Conservation (phyloP, 2,113 vertebrate genomes). For the Nerophis ophidion region DNA sequence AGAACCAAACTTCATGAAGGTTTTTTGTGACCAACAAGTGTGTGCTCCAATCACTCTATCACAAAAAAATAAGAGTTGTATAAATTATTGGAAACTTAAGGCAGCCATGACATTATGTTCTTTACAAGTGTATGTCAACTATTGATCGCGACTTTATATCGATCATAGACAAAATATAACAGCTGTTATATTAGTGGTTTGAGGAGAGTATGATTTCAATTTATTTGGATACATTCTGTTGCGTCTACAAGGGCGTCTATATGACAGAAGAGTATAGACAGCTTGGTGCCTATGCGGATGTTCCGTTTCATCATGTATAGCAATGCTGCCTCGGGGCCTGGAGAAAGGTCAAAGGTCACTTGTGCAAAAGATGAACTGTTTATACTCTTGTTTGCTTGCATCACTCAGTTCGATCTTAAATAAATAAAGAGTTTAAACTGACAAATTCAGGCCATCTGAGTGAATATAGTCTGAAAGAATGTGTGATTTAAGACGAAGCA, state of each 20-base stretch:
- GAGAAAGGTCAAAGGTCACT: slow-evolving; percentile 16
- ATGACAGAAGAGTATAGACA: slow-evolving; percentile 38
- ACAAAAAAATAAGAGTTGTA: too few relatives aligned
- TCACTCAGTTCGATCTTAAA: neutral
- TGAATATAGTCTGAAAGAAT: slow-evolving; percentile 1
- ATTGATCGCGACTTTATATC: too few relatives aligned
- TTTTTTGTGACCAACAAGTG: too few relatives aligned
- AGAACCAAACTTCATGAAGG: too few relatives aligned
- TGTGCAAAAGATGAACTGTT: slow-evolving; percentile 10
- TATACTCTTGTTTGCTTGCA: neutral
- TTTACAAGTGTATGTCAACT: too few relatives aligned
- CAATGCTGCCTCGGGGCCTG: slow-evolving; percentile 19
- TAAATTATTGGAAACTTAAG: too few relatives aligned
- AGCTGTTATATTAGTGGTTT: too few relatives aligned
- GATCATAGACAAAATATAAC: too few relatives aligned
- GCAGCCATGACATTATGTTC: too few relatives aligned
- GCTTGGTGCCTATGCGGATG: slow-evolving; percentile 25
- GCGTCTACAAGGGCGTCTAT: neutral
- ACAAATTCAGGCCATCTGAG: too few relatives aligned
- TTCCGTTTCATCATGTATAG: slow-evolving; percentile 27
- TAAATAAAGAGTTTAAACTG: neutral
- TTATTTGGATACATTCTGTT: neutral
- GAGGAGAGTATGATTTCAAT: too few relatives aligned
- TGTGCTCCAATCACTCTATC: too few relatives aligned
- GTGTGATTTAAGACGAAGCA: slow-evolving; percentile 22